phyloP scores from a whole-genome alignment of 1,140 invertebrate genomes.

The Oryzaephilus surinamensis region DNA sequence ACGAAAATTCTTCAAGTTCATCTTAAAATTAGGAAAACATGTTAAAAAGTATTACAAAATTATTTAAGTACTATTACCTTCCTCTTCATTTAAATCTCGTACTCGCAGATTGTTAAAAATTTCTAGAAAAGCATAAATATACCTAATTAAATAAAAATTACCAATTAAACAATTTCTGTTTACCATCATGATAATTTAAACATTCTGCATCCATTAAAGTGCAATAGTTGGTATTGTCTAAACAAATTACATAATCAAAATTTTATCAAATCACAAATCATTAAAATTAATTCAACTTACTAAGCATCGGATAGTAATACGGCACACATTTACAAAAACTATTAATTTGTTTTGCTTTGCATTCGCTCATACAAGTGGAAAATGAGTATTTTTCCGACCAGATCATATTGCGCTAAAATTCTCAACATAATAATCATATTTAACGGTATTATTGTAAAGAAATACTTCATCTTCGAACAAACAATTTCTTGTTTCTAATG shows the following conservation, averaged over 20 bases:
- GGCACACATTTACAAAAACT: slow-evolving; percentile 11
- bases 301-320: slow-evolving; percentile 8
- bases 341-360: slow-evolving; percentile 7
- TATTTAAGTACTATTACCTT: too few species aligned
- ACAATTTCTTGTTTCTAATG: slow-evolving; percentile 8
- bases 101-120: too few species aligned
- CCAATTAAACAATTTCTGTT: too few species aligned
- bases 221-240: slow-evolving; percentile 11
- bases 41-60: too few species aligned
- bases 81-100: too few species aligned
- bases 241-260: not conserved
- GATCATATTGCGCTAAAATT: slow-evolving; percentile 8
- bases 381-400: slow-evolving; percentile 12
- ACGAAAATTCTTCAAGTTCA: not conserved
- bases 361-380: slow-evolving; percentile 11
- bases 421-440: not conserved
- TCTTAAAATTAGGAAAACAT: too few species aligned
- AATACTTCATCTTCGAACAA: slow-evolving; percentile 13
- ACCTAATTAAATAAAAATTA: too few species aligned
- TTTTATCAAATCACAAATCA: not conserved
- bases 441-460: not conserved
- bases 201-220: slow-evolving; percentile 11
- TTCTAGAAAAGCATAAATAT: too few species aligned
- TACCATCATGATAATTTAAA: too few species aligned
- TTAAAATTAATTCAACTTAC: slow-evolving; percentile 1